phyloP scores from a whole-genome alignment of 2,113 vertebrate genomes.

The Pontoporia blainvillei region DNA sequence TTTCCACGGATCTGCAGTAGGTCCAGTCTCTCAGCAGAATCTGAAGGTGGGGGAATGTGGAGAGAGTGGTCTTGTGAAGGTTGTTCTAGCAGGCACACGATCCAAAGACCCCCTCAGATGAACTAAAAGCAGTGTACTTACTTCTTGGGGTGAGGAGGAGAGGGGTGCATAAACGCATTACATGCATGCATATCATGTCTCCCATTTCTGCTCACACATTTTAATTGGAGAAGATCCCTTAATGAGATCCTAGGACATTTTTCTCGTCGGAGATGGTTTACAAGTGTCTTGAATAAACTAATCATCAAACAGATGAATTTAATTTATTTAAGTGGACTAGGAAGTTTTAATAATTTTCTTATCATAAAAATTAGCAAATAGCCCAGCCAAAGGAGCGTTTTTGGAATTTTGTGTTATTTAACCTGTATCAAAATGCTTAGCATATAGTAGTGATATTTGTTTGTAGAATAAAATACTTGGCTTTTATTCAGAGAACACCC shows the following conservation, averaged over 20 bases:
- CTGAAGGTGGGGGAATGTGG: background rate
- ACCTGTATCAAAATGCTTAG: background rate
- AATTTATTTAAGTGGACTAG: background rate
- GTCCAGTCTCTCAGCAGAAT: background rate
- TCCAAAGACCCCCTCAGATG: too few species aligned
- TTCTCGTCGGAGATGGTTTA: background rate
- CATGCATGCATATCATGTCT: background rate
- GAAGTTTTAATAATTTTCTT: background rate
- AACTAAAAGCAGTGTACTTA: background rate
- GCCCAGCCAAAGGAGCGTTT: background rate
- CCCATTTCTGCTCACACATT: background rate
- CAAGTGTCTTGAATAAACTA: background rate
- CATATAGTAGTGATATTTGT: background rate
- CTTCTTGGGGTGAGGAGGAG: background rate
- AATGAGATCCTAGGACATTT: background rate
- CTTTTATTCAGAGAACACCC: background rate
- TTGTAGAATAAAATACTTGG: background rate
- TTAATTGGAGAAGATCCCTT: background rate
- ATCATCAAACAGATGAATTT: background rate
- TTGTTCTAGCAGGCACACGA: background rate
- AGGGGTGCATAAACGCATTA: fast-evolving
- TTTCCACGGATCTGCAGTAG: background rate
- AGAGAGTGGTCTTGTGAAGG: background rate
- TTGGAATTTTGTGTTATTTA: background rate
- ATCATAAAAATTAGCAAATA: background rate